Evolutionary conservation across 2,797 vertebrate genomes (phyloP).

Genomic region (Sorex maritimensis): DNA sequence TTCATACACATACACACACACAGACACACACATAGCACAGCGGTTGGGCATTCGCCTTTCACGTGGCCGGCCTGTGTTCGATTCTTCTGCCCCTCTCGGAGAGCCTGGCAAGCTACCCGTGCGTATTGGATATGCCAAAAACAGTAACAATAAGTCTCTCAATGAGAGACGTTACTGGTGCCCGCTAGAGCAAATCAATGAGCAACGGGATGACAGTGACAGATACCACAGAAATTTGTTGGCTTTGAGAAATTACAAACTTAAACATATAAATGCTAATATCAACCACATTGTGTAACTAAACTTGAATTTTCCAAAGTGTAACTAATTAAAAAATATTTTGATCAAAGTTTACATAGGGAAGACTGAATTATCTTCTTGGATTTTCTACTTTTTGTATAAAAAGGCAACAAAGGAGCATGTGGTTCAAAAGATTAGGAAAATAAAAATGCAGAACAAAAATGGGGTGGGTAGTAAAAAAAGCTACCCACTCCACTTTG

Average conservation of each 20-base stretch:
- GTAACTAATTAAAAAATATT: background rate
- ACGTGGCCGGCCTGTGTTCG: too few species aligned
- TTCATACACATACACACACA: background rate
- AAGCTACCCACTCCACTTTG: background rate
- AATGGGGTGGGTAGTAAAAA: background rate
- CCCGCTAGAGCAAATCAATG: too few species aligned
- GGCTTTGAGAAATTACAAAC: background rate
- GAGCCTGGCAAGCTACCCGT: too few species aligned
- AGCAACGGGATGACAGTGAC: too few species aligned
- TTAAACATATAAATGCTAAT: background rate
- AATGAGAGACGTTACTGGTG: too few species aligned
- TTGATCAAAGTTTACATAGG: background rate
- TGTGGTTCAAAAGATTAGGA: background rate
- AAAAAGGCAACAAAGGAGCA: background rate
- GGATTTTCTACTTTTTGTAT: background rate
- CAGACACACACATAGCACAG: too few species aligned
- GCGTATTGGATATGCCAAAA: too few species aligned
- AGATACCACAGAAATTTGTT: background rate
- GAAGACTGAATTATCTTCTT: constrained; percentile 15
- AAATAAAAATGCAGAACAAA: background rate
- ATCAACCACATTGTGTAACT: background rate
- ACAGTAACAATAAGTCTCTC: too few species aligned
- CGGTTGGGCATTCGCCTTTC: too few species aligned
- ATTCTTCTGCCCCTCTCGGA: too few species aligned
- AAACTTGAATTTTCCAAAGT: constrained; percentile 28